Evolutionary conservation across 2,113 vertebrate species (phyloP), one percentile per base, ranked within the genome.

Genomic region (Emydocephalus ijimae): DNA sequence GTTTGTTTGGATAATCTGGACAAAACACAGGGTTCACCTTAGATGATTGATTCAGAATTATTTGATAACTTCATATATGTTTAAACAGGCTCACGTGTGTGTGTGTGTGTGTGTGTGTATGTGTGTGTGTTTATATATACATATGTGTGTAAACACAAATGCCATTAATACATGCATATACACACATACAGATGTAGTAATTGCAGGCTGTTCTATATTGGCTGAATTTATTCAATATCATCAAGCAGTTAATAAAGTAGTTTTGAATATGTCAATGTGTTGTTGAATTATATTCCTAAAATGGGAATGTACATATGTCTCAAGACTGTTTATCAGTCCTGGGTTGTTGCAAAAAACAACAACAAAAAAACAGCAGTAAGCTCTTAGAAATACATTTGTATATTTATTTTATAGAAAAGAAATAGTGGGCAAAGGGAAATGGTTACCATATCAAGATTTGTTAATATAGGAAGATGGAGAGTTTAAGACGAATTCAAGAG

Each of bases 61-160:
- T 61, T 61, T 61, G 24, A 61, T 26, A 21, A 26, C 59, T 61
- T 61, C 24, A 61, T 2, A 26, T 24, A 61, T 61, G 59, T 61
- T 61, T 52, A 52, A 52, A 24, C 3, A 26, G 59, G 59, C 59
- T 26, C 9, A 9, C 9, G 2, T n/a, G 3, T 64, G 26, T 64
- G 26, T 26, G 1, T 26, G 1, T 11, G 1, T 61, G 0, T 61
- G 12, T 64, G 5, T 11, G 1, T 64, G 4, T 64, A 1, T 29
- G 4, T n/a, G 11, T 64, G 26, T 64, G 26, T 26, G 3, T 59
- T 0, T 11, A 3, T 61, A 0, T 61, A 29, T 64, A 14, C 26
- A 29, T 64, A 12, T 64, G 12, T n/a, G 4, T n/a, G 11, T 64
- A 64, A 64, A n/a, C 29, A 69, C n/a, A 69, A 69, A n/a, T 69